Percentiles rank a stretch among this genome's conserved stretches.
Evolutionary conservation across 2,888 invertebrate species (phyloP).

Genomic region (Incurvaria masculella): DNA sequence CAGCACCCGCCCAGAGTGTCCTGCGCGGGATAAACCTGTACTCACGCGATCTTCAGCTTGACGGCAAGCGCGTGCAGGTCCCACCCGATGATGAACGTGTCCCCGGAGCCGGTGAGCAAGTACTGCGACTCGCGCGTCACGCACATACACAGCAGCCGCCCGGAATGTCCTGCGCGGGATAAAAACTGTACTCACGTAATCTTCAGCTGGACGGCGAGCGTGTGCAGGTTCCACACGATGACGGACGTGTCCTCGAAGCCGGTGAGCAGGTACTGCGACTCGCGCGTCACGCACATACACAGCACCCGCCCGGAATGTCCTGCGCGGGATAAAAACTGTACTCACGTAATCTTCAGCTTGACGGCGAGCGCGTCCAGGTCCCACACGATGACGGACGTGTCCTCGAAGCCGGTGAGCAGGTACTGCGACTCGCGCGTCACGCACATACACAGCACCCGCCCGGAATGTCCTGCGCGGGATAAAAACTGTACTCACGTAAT

Average conservation of each 20-base stretch:
- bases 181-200: slow-evolving; percentile 39
- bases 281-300: slow-evolving; percentile 76
- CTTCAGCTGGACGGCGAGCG: slow-evolving; percentile 44
- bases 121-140: slow-evolving; percentile 78
- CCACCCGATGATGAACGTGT: slow-evolving; percentile 86
- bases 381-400: slow-evolving; percentile 86
- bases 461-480: slow-evolving; percentile 72
- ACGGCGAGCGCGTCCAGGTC: slow-evolving; percentile 57
- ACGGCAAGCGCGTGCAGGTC: slow-evolving; percentile 57
- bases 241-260: slow-evolving; percentile 87
- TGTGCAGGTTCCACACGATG: slow-evolving; percentile 77
- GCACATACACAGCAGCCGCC: slow-evolving; percentile 73
- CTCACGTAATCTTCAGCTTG: slow-evolving; percentile 48
- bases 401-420: slow-evolving; percentile 84
- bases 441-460: slow-evolving; percentile 73
- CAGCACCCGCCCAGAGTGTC: slow-evolving; percentile 65
- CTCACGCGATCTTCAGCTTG: slow-evolving; percentile 48
- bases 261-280: slow-evolving; percentile 76
- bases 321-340: slow-evolving; percentile 28
- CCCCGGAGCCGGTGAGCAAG: slow-evolving; percentile 84
- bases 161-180: slow-evolving; percentile 65
- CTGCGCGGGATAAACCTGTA: slow-evolving; percentile 44
- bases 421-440: slow-evolving; percentile 78
- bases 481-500: slow-evolving; percentile 50
- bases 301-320: slow-evolving; percentile 78